Evolutionary conservation across 1,140 invertebrate species (phyloP).

Genomic region (Heliconius himera): DNA sequence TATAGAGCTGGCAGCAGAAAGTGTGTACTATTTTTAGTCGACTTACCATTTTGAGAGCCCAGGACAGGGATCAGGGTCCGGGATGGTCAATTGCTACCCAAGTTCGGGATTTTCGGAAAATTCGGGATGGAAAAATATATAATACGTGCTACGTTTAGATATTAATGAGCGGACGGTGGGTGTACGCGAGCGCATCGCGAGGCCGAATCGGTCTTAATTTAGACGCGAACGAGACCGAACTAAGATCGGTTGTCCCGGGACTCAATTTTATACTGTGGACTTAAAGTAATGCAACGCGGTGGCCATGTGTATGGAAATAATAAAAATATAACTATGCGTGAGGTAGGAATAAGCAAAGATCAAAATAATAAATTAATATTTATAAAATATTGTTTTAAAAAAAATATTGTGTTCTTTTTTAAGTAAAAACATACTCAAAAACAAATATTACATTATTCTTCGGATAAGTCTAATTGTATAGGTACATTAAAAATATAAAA

Average conservation of each 20-base stretch:
- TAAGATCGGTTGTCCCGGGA: conserved; percentile 61
- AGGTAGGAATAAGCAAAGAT: conserved; percentile 10
- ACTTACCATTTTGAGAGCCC: conserved; percentile 56
- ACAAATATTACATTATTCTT: too few species aligned
- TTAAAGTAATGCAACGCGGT: conserved; percentile 31
- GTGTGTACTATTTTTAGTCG: conserved; percentile 38
- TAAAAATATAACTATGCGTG: conserved; percentile 32
- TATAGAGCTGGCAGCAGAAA: conserved; percentile 38
- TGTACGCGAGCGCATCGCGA: conserved; percentile 71
- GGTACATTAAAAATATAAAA: too few species aligned
- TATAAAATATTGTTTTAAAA: not conserved
- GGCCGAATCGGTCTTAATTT: conserved; percentile 73
- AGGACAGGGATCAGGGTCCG: conserved; percentile 20
- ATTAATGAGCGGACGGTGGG: conserved; percentile 56
- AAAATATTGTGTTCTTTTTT: too few species aligned
- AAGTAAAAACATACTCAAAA: too few species aligned
- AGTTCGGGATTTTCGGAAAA: conserved; percentile 54
- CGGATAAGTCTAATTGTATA: too few species aligned
- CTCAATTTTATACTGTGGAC: conserved; percentile 54
- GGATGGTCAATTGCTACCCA: conserved; percentile 34
- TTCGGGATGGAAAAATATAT: conserved; percentile 66
- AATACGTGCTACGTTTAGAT: conserved; percentile 74
- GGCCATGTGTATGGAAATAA: conserved; percentile 46
- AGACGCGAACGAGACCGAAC: conserved; percentile 62
- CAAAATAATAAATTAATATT: not conserved